phyloP scores from a whole-genome alignment of 2,888 invertebrate species.

The Hyles lineata region DNA sequence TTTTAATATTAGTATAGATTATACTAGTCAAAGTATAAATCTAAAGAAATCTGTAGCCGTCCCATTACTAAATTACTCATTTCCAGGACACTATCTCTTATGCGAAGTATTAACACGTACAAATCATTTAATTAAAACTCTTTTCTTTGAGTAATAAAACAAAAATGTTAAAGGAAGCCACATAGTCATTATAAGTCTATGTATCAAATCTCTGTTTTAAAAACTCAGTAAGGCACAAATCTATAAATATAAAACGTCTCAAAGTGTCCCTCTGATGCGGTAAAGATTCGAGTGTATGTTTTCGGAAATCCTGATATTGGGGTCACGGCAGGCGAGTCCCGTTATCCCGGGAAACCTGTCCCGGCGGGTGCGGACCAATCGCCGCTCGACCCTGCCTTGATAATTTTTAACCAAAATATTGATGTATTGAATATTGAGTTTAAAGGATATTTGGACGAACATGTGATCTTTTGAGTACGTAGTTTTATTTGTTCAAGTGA shows the following conservation, averaged over 20 bases:
- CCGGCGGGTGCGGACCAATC: conserved; percentile 36
- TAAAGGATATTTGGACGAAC: conserved; percentile 1
- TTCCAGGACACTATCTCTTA: no score
- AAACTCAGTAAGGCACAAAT: background rate
- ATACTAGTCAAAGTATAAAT: no score
- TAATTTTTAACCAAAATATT: conserved; percentile 27
- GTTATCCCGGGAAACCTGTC: conserved; percentile 57
- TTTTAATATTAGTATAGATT: no score
- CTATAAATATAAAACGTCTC: conserved; percentile 14
- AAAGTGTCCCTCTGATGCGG: conserved; percentile 18
- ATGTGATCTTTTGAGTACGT: background rate
- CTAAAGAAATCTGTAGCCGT: no score
- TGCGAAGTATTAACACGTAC: no score
- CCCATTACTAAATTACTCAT: no score
- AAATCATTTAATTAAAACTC: no score
- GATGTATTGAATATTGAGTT: conserved; percentile 19
- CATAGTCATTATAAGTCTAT: no score
- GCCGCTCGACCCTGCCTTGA: conserved; percentile 21
- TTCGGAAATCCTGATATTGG: conserved; percentile 58
- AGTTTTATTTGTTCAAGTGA: no score
- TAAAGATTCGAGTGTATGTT: conserved; percentile 35
- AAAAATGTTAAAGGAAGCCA: no score
- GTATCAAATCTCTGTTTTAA: background rate
- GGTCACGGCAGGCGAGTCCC: conserved; percentile 54
- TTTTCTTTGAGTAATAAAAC: no score